Conservation (phyloP, 1,140 invertebrate genomes). For the Drosophila bipectinata region DNA sequence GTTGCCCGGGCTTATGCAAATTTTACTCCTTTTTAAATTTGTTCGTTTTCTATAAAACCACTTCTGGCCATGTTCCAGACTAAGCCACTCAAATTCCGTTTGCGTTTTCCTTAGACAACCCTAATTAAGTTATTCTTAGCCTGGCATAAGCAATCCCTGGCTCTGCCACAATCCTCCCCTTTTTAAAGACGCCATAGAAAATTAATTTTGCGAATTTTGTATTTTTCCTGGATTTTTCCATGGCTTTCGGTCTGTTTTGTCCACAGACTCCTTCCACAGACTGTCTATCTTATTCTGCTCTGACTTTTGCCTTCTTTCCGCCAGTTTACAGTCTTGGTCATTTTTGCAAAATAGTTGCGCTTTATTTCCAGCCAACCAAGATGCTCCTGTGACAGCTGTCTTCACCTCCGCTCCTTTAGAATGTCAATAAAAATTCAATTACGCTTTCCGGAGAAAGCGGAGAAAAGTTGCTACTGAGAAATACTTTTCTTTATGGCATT, state of each 20-base stretch:
- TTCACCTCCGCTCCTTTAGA: constrained; percentile 34
- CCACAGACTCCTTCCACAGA: neutral
- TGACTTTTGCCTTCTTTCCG: constrained; percentile 12
- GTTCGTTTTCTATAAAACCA: constrained; percentile 2
- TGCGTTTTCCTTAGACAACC: constrained; percentile 6
- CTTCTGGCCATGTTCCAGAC: neutral
- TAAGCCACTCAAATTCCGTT: constrained; percentile 25
- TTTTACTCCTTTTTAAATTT: neutral
- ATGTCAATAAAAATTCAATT: constrained; percentile 82
- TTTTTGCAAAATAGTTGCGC: constrained; percentile 56
- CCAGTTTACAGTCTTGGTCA: constrained; percentile 20
- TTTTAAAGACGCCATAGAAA: constrained; percentile 22
- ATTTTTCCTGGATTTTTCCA: constrained; percentile 18
- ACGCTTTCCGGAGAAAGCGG: constrained; percentile 47
- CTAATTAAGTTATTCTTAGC: constrained; percentile 37
- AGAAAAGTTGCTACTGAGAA: constrained; percentile 45
- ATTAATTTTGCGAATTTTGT: constrained; percentile 62
- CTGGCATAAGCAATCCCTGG: constrained; percentile 8
- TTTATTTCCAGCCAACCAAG: constrained; percentile 43
- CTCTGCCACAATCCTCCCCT: neutral
- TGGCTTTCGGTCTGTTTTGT: constrained; percentile 12
- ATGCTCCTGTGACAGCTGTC: constrained; percentile 23
- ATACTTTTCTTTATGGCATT: constrained; percentile 60
- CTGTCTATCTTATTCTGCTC: neutral
- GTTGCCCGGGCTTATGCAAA: neutral